phyloP scores from a whole-genome alignment of 2,888 invertebrate species.

The Pristionchus fissidentatus region DNA sequence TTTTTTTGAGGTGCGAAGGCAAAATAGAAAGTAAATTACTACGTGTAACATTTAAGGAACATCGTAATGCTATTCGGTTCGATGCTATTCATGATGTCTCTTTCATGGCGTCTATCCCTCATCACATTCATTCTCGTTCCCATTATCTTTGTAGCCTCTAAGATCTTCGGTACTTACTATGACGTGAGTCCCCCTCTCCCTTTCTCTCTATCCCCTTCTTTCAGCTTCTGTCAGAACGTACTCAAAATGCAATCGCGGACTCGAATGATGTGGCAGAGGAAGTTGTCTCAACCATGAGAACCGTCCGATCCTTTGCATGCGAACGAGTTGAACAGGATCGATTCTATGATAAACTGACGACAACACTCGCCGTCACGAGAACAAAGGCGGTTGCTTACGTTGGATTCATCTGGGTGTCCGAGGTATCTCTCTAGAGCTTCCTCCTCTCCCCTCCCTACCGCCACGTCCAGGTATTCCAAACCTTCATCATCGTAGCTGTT shows the following conservation, averaged over 20 bases:
- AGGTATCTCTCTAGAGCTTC: slow-evolving; percentile 54
- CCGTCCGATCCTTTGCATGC: slow-evolving; percentile 77
- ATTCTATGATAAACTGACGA: slow-evolving; percentile 69
- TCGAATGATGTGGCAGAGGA: slow-evolving; percentile 78
- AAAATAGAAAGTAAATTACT: background rate
- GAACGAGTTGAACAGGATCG: slow-evolving; percentile 75
- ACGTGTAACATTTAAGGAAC: slow-evolving; percentile 64
- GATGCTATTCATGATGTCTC: slow-evolving; percentile 77
- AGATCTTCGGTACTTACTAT: slow-evolving; percentile 77
- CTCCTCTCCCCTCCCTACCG: background rate
- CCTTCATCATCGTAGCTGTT: slow-evolving; percentile 74
- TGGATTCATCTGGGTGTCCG: slow-evolving; percentile 72
- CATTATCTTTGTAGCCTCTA: slow-evolving; percentile 76
- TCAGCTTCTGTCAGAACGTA: slow-evolving; percentile 72
- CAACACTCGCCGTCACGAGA: slow-evolving; percentile 68
- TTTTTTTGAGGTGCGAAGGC: slow-evolving; percentile 73
- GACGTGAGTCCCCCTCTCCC: slow-evolving; percentile 67
- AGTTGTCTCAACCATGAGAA: slow-evolving; percentile 76
- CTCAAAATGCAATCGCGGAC: slow-evolving; percentile 76
- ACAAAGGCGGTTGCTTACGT: slow-evolving; percentile 73
- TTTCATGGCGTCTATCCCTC: slow-evolving; percentile 77
- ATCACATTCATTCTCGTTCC: slow-evolving; percentile 77
- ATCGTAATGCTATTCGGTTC: slow-evolving; percentile 76
- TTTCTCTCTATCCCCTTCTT: slow-evolving; percentile 33
- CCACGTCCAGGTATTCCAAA: slow-evolving; percentile 68